A percentile compares a stretch with the other conserved stretches of the same genome.
Conservation (phyloP, 2,113 vertebrate species). For the Ginglymostoma cirratum region DNA sequence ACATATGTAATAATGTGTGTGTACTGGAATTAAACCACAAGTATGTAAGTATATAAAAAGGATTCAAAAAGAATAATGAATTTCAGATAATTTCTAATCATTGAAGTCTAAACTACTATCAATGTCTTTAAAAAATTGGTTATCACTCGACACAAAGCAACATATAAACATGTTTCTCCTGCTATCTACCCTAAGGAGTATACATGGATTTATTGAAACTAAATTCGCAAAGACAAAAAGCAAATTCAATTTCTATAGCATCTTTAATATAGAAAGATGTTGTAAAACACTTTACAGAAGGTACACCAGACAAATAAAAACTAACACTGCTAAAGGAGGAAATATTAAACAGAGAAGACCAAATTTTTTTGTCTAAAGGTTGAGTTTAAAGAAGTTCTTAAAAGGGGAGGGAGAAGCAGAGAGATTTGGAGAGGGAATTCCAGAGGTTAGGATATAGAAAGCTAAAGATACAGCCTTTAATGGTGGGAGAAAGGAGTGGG, state of each 20-base stretch:
- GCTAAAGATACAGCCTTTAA: background rate
- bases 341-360: background rate
- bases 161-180: background rate
- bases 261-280: no score
- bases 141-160: background rate
- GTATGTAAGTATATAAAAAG: background rate
- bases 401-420: background rate
- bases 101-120: background rate
- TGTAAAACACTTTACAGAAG: no score
- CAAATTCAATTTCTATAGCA: no score
- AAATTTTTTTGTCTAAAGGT: background rate
- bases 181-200: background rate
- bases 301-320: background rate
- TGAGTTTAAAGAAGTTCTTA: background rate
- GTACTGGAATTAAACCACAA: background rate
- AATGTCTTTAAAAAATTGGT: background rate
- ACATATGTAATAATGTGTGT: background rate
- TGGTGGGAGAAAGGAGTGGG: background rate
- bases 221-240: no score
- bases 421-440: background rate
- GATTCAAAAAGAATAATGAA: background rate
- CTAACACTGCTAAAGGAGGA: background rate
- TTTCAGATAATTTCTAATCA: background rate
- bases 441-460: background rate
- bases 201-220: no score